Base-by-base conservation (phyloP, 1,140 invertebrate species). In the Saccostrea echinata region DNA sequence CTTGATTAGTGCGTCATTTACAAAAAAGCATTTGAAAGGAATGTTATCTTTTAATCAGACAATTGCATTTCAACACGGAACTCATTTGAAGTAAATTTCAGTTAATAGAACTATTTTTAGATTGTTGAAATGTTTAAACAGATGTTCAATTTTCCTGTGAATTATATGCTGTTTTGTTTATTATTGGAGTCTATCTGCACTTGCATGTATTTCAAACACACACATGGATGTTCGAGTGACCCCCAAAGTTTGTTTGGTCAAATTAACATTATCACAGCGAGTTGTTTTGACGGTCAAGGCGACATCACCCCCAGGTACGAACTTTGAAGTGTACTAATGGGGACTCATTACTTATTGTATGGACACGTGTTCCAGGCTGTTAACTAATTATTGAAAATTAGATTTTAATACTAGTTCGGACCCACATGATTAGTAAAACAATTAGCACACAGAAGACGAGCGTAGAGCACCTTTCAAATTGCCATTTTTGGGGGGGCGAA, bases 41-140 rank as follows among this genome's bases (percentile, higher is more conserved):
- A 61, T 61, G 55, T 61, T 76, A 33, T 76, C 16, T 30, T 33
- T 33, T 76, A 30, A 76, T 76, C 68, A 76, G 16, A 76, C 24
- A 30, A 27, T 30, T 76, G 27, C 68, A 76, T 76, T 68, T 33
- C 13, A n/a, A 21, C 55, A 61, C n/a, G 4, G 55, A 18, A 76
- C 24, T 76, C 27, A 76, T 16, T 61, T 33, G 68, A 76, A 76
- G 68, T 13, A 76, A 76, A 76, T 76, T 76, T 30, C 68, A 76
- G 68, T 27, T 76, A 76, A 76, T 76, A 30, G 68, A 33, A 33
- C 27, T 76, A 76, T 76, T 76, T 76, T 76, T 33, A 76, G 68
- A 76, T 30, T 76, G 68, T 76, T 33, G 68, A 76, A 76, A 76
- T 76, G 68, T 76, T 76, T 76, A 76, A 76, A 76, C 68, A 76